A percentile compares a stretch with the other conserved stretches of the same genome.
Conservation (phyloP, 2,888 invertebrate genomes). For the Dynastes grantii region DNA sequence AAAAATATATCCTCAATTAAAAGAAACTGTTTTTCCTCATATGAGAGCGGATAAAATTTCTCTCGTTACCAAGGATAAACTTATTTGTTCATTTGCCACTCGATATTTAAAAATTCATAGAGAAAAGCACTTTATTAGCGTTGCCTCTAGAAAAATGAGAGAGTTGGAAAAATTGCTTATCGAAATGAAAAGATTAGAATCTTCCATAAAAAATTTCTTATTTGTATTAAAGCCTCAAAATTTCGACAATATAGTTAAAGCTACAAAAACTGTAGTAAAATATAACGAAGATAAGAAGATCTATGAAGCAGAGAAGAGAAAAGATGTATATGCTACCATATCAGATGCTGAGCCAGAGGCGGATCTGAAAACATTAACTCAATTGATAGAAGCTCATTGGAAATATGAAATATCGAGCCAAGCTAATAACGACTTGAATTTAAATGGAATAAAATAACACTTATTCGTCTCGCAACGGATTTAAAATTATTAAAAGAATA, state of each 20-base stretch:
- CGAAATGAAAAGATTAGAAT: background rate
- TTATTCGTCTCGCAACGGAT: background rate
- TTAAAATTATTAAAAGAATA: no score
- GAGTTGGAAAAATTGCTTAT: conserved; percentile 16
- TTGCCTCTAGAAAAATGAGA: conserved; percentile 14
- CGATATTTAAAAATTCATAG: no score
- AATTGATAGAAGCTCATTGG: conserved; percentile 45
- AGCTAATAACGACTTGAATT: conserved; percentile 50
- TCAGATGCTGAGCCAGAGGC: conserved; percentile 23
- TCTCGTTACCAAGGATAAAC: no score
- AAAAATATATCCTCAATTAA: no score
- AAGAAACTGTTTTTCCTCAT: no score
- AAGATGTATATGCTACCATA: conserved; percentile 40
- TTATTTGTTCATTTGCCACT: no score
- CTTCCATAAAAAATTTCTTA: background rate
- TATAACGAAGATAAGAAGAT: background rate
- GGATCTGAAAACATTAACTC: conserved; percentile 50
- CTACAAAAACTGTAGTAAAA: background rate
- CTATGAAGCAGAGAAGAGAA: background rate
- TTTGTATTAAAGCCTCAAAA: background rate
- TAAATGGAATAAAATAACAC: conserved; percentile 49
- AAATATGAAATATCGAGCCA: conserved; percentile 50
- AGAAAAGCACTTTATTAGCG: conserved; percentile 12
- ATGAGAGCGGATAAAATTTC: no score
- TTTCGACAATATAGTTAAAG: background rate